Evolutionary conservation across 1,140 invertebrate genomes (phyloP).

Genomic region (Xylocopa sonorina): DNA sequence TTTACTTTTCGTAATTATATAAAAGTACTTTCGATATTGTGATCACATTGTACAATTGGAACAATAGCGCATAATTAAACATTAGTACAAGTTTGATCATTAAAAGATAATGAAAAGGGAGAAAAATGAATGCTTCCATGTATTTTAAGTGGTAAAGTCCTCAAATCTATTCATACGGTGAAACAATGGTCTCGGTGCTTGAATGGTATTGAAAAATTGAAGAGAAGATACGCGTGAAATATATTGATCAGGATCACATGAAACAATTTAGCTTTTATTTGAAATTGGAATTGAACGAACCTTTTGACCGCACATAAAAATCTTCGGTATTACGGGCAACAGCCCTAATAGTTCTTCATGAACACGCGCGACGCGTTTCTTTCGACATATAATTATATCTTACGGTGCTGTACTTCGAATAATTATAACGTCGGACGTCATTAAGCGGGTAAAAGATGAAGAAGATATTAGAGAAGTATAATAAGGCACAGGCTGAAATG

Average conservation of each 20-base stretch:
- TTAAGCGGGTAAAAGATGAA: slow-evolving; percentile 73
- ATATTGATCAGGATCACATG: background rate
- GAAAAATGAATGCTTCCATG: background rate
- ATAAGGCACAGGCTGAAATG: slow-evolving; percentile 70
- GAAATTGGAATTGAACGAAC: slow-evolving; percentile 46
- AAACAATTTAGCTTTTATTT: slow-evolving; percentile 11
- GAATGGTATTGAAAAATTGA: background rate
- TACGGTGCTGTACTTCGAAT: slow-evolving; percentile 63
- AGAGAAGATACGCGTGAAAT: background rate
- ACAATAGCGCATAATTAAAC: slow-evolving; percentile 2
- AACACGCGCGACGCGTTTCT: slow-evolving; percentile 27
- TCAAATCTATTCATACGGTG: slow-evolving; percentile 15
- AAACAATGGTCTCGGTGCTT: slow-evolving; percentile 5
- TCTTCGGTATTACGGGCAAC: slow-evolving; percentile 12
- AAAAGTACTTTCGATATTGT: background rate
- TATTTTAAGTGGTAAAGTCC: slow-evolving; percentile 3
- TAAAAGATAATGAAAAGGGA: background rate
- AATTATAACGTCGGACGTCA: slow-evolving; percentile 73
- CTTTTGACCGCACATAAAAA: slow-evolving; percentile 15
- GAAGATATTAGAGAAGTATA: slow-evolving; percentile 64
- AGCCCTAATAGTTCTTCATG: slow-evolving; percentile 38
- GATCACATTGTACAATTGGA: background rate
- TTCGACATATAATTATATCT: slow-evolving; percentile 71
- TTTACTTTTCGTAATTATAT: background rate
- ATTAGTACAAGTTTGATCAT: slow-evolving; percentile 2